Base-by-base conservation (phyloP, 2,113 vertebrate species). In the Salvelinus fontinalis region DNA sequence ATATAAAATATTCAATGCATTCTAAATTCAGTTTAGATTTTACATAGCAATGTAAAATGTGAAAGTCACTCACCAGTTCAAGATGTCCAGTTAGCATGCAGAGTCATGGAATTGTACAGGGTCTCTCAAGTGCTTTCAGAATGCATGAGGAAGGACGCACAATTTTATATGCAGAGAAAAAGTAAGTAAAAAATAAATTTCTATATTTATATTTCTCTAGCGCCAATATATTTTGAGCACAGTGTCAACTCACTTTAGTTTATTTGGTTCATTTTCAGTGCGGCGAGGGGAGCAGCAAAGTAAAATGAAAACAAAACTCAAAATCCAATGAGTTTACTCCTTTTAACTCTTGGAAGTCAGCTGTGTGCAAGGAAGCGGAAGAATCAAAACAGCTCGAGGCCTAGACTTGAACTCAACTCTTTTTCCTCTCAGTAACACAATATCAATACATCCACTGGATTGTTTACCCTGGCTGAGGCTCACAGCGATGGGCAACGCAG, bases 391-490 rank as follows among this genome's bases (percentile, higher is more conserved):
- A 22, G 27, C 54, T 60, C 27, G 27, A 74, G 74, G 78, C 73
- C 78, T 82, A 1, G 39, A 74, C 59, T 44, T 44, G 39, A 84
- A 27, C 44, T 80, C 20, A 57, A 81, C 69, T 79, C 78, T 9
- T 79, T 24, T 59, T 54, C 34, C 66, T 76, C 9, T 83, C 24
- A 60, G 70, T 4, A 57, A 29, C 70, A 59, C 22, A 59, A 44
- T 5, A 27, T 1, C 75, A 71, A 59, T 67, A 79, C 82, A 75
- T 75, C 73, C 78, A n/a, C 39, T 44, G 2, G 39, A 51, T 80
- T 80, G 71, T 75, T 77, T 83, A 66, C 74, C 65, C 4, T 18
- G 54, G 29, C 76, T 20, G 64, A 80, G 65, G 73, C 78, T 54
- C 13, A 16, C 51, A 54, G 70, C 24, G 18, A 74, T 76, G 59